phyloP scores from a whole-genome alignment of 2,888 invertebrate species.

The Aspidiotus destructor region DNA sequence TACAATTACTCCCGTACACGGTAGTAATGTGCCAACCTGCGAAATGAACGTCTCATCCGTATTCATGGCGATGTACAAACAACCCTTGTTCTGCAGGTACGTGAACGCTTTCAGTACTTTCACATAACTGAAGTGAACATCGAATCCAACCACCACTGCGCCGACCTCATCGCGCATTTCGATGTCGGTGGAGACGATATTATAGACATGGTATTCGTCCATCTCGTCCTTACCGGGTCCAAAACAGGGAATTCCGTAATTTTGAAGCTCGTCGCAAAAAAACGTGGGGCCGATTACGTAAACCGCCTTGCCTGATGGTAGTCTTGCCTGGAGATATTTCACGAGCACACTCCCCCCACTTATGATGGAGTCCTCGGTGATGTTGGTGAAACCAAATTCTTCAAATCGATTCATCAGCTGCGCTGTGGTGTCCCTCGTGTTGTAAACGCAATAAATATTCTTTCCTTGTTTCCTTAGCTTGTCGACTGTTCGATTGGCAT shows the following conservation, averaged over 20 bases:
- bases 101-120: conserved; percentile 86
- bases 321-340: conserved; percentile 64
- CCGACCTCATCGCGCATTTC: conserved; percentile 68
- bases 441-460: conserved; percentile 55
- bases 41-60: conserved; percentile 77
- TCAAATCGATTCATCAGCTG: conserved; percentile 51
- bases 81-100: conserved; percentile 64
- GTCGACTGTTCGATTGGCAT: conserved; percentile 46
- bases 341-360: conserved; percentile 50
- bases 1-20: conserved; percentile 81
- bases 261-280: conserved; percentile 71
- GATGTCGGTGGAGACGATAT: conserved; percentile 42
- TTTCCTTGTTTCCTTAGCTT: conserved; percentile 49
- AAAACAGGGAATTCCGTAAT: conserved; percentile 61
- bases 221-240: conserved; percentile 67
- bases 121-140: conserved; percentile 80
- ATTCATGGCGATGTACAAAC: conserved; percentile 84
- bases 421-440: conserved; percentile 54
- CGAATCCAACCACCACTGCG: conserved; percentile 91
- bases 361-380: conserved; percentile 38
- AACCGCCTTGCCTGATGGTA: conserved; percentile 53
- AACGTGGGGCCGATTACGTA: conserved; percentile 70
- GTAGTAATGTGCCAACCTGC: conserved; percentile 46
- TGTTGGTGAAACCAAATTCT: conserved; percentile 47
- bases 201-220: conserved; percentile 42